Evolutionary conservation across 92 coral and sea anemone species (phyloP).

Genomic region (Virgularia gustaviana): DNA sequence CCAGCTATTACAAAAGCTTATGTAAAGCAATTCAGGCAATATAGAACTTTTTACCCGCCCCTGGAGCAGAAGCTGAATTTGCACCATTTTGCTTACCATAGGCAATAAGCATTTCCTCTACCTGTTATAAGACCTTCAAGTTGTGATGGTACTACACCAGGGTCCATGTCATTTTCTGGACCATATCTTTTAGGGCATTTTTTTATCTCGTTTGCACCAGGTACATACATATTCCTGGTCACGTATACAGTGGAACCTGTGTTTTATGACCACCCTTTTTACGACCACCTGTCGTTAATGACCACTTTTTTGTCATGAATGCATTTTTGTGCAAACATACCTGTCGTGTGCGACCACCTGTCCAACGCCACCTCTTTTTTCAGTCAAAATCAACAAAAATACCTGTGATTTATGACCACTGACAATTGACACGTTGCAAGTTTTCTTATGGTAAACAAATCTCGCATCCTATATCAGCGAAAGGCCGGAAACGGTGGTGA

Average conservation of each 20-base stretch:
- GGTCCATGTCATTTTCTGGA: conserved; percentile 46
- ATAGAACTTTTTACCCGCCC: too few species aligned
- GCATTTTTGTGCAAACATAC: background rate
- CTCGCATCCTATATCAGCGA: too few species aligned
- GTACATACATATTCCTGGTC: conserved; percentile 35
- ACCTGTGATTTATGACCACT: background rate
- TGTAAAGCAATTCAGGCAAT: too few species aligned
- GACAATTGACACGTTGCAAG: background rate
- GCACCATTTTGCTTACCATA: too few species aligned
- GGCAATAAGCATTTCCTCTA: conserved; percentile 49
- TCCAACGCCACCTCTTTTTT: background rate
- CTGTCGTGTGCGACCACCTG: background rate
- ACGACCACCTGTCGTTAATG: background rate
- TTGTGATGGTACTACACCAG: conserved; percentile 34
- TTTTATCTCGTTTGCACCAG: conserved; percentile 46
- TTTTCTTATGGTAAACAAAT: background rate
- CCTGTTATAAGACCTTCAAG: conserved; percentile 4
- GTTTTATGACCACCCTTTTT: too few species aligned
- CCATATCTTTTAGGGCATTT: conserved; percentile 28
- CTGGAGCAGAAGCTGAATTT: too few species aligned
- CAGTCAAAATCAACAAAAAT: background rate
- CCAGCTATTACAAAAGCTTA: background rate
- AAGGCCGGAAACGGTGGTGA: too few species aligned
- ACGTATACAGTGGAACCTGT: too few species aligned
- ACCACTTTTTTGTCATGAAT: background rate